Conservation (phyloP, 2,888 invertebrate genomes). For the Athalia circularis region DNA sequence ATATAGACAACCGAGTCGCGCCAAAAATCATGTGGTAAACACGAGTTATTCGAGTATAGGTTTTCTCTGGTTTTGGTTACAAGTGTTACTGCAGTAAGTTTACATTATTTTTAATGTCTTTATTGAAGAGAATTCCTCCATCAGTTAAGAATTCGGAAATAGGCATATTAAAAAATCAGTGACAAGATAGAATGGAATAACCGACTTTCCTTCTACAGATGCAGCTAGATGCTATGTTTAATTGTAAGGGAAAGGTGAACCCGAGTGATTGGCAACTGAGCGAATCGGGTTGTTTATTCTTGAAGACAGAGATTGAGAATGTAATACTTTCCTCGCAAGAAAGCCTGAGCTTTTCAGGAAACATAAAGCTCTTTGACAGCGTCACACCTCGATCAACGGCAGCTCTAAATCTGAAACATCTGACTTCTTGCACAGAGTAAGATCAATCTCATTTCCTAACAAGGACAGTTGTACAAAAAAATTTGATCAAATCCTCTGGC, state of each 20-base stretch:
- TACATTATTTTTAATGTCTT: no score
- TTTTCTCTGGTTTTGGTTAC: no score
- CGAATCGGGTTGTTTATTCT: slow-evolving; percentile 54
- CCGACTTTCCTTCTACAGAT: slow-evolving; percentile 52
- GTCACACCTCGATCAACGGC: slow-evolving; percentile 59
- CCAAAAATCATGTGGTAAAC: no score
- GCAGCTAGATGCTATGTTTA: slow-evolving; percentile 59
- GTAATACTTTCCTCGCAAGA: slow-evolving; percentile 54
- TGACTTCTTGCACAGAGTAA: slow-evolving; percentile 64
- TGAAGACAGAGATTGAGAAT: slow-evolving; percentile 60
- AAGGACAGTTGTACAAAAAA: no score
- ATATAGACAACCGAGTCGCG: no score
- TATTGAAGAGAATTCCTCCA: not conserved
- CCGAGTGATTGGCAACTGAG: slow-evolving; percentile 64
- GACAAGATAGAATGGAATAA: not conserved
- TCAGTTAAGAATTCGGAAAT: not conserved
- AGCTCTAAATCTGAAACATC: slow-evolving; percentile 63
- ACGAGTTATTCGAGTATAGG: no score
- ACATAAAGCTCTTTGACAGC: slow-evolving; percentile 61
- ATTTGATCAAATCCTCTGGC: no score
- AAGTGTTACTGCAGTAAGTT: no score
- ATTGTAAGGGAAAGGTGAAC: slow-evolving; percentile 68
- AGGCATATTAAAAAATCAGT: not conserved
- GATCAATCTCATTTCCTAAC: slow-evolving; percentile 19
- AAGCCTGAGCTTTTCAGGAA: slow-evolving; percentile 39